A percentile compares a stretch with the other conserved stretches of the same genome.
Conservation (phyloP, 1,140 invertebrate genomes). For the Cydia strobilella region DNA sequence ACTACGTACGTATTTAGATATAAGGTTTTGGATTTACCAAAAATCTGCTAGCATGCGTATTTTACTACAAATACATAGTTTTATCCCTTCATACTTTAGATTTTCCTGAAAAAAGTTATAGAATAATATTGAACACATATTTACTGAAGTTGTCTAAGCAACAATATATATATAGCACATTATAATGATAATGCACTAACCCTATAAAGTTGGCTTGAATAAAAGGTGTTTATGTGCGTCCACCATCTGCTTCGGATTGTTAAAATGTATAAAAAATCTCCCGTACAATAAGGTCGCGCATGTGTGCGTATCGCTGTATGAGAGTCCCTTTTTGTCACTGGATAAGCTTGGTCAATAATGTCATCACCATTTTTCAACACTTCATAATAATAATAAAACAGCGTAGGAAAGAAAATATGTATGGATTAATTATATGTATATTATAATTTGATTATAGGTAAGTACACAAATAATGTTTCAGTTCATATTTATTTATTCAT, state of each 20-base stretch:
- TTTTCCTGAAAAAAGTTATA: too few species aligned
- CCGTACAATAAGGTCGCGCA: conserved; percentile 46
- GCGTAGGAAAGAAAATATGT: not conserved
- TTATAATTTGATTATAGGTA: too few species aligned
- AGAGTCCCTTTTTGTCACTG: conserved; percentile 39
- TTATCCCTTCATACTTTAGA: too few species aligned
- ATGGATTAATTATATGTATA: too few species aligned
- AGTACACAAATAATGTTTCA: too few species aligned
- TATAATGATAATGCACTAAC: conserved; percentile 71
- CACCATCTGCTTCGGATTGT: conserved; percentile 74
- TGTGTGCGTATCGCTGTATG: conserved; percentile 49
- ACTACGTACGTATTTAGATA: too few species aligned
- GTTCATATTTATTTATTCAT: too few species aligned
- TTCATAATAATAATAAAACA: conserved; percentile 21
- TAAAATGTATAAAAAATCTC: conserved; percentile 75
- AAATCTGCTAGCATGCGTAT: too few species aligned
- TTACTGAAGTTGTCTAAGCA: conserved; percentile 45
- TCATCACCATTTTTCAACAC: conserved; percentile 32
- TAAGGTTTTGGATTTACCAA: too few species aligned
- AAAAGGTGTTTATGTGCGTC: conserved; percentile 71
- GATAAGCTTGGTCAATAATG: conserved; percentile 38
- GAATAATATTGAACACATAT: not conserved
- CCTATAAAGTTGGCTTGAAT: conserved; percentile 65
- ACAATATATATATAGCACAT: conserved; percentile 9
- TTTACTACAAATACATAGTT: too few species aligned